Percentiles rank a stretch among this genome's conserved stretches.
Evolutionary conservation across 2,797 vertebrate species (phyloP).

Genomic region (Acomys russatus): DNA sequence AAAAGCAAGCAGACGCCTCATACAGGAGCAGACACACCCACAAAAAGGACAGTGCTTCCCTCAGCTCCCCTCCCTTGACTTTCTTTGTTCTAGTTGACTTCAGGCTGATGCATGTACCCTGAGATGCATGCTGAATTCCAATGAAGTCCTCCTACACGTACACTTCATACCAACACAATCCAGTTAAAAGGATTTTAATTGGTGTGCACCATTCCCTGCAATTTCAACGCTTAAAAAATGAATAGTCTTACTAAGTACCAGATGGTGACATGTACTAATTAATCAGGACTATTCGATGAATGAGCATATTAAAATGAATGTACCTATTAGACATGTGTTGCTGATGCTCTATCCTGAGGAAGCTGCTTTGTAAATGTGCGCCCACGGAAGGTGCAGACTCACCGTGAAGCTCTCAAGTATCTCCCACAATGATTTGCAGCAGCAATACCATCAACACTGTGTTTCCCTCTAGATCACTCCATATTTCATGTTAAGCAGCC

Average conservation of each 20-base stretch:
- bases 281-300: slow-evolving; percentile 89
- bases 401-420: slow-evolving; percentile 73
- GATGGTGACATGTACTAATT: slow-evolving; percentile 90
- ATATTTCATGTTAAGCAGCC: slow-evolving; percentile 69
- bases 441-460: slow-evolving; percentile 61
- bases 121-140: slow-evolving; percentile 86
- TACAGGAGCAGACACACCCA: background rate
- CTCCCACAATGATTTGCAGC: slow-evolving; percentile 67
- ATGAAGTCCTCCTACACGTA: slow-evolving; percentile 87
- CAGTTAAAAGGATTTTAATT: slow-evolving; percentile 91
- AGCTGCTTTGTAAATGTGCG: slow-evolving; percentile 59
- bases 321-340: slow-evolving; percentile 88
- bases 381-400: slow-evolving; percentile 60
- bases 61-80: slow-evolving; percentile 65
- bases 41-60: slow-evolving; percentile 51
- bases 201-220: slow-evolving; percentile 89
- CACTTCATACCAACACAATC: slow-evolving; percentile 89
- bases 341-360: slow-evolving; percentile 77
- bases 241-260: slow-evolving; percentile 89
- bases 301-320: slow-evolving; percentile 88
- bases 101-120: slow-evolving; percentile 84
- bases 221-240: slow-evolving; percentile 91
- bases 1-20: background rate
- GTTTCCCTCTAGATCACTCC: slow-evolving; percentile 70
- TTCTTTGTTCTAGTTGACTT: slow-evolving; percentile 87